A percentile compares a stretch with the other conserved stretches of the same genome.
phyloP scores from a whole-genome alignment of 2,113 vertebrate species.

The Sarotherodon lohbergeri region DNA sequence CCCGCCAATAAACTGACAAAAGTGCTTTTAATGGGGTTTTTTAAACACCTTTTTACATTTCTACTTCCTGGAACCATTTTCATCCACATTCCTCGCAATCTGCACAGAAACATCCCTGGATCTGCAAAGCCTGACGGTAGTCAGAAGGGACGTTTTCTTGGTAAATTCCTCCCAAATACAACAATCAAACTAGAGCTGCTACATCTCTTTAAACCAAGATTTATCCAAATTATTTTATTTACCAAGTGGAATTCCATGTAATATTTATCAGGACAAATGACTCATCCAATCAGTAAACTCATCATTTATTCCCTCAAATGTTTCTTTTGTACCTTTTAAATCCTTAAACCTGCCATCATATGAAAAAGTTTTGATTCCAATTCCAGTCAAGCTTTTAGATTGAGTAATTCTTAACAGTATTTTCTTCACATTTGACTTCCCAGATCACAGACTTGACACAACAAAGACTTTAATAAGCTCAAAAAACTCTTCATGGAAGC shows the following conservation, averaged over 20 bases:
- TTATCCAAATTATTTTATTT: not conserved
- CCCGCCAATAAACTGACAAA: constrained; percentile 41
- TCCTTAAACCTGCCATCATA: not conserved
- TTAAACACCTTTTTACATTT: constrained; percentile 3
- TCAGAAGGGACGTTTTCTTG: not conserved
- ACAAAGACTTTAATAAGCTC: not conserved
- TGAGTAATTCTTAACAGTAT: not conserved
- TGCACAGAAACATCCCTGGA: not conserved
- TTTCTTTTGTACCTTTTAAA: not conserved
- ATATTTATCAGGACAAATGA: not conserved
- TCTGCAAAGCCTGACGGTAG: not conserved
- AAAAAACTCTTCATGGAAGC: not conserved
- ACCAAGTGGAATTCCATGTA: not conserved
- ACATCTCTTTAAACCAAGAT: not conserved
- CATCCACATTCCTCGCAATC: not conserved
- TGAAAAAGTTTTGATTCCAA: not conserved
- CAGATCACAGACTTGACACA: not conserved
- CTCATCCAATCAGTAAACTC: not conserved
- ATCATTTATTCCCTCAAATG: not conserved
- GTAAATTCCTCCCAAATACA: not conserved
- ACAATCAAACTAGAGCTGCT: not conserved
- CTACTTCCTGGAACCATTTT: constrained; percentile 21
- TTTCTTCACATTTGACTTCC: not conserved
- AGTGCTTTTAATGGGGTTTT: constrained; percentile 42
- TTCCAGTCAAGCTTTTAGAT: not conserved